Conservation (phyloP, 30 jellyfish, hydroid and myxozoan genomes). For the Aurelia aurita region DNA sequence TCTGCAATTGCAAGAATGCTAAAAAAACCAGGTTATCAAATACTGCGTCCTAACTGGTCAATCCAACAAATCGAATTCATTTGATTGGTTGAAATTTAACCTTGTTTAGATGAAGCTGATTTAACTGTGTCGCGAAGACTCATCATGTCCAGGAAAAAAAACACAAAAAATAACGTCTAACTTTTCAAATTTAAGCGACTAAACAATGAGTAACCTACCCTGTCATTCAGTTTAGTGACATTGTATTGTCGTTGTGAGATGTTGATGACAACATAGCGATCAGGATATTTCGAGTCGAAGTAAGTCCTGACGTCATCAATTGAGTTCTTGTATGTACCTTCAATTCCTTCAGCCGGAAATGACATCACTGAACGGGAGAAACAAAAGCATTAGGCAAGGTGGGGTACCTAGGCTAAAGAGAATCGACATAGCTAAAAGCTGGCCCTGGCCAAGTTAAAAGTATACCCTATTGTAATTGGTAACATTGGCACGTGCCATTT, state of each 20-base stretch:
- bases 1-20: not conserved
- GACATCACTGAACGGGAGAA: constrained; percentile 82
- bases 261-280: constrained; percentile 87
- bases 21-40: not conserved
- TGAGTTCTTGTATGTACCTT: constrained; percentile 89
- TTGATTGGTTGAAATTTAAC: too few species aligned
- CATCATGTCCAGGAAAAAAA: not conserved
- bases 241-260: constrained; percentile 88
- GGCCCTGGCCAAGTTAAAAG: too few species aligned
- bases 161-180: not conserved
- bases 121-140: not conserved
- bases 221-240: constrained; percentile 87
- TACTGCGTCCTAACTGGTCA: too few species aligned
- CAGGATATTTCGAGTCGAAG: constrained; percentile 81
- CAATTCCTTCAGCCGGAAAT: constrained; percentile 97
- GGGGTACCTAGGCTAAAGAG: too few species aligned
- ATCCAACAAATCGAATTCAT: too few species aligned
- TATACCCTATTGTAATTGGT: too few species aligned
- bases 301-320: constrained; percentile 91
- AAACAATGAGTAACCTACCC: constrained; percentile 52
- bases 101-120: too few species aligned
- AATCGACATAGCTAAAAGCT: too few species aligned
- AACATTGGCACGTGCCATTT: too few species aligned
- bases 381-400: too few species aligned
- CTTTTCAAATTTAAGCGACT: too few species aligned